Conservation (phyloP, 2,888 invertebrate genomes). For the Atrina japonica region DNA sequence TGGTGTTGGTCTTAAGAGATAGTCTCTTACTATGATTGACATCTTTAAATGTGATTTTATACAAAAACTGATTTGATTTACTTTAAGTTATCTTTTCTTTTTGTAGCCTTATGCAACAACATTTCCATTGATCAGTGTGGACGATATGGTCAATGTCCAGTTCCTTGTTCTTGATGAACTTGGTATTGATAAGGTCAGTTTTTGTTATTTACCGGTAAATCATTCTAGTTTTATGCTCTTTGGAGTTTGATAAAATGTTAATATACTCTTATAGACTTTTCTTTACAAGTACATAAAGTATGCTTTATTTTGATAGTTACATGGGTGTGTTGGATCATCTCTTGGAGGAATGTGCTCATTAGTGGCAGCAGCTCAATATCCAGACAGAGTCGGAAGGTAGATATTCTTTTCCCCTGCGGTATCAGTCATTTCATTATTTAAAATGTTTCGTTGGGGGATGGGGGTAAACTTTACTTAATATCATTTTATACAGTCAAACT, state of each 20-base stretch:
- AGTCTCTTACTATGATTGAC: no score
- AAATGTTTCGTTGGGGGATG: not conserved
- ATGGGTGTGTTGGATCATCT: conserved; percentile 79
- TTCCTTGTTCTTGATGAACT: conserved; percentile 76
- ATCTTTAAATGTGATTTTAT: no score
- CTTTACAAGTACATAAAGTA: not conserved
- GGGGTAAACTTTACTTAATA: not conserved
- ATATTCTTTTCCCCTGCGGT: not conserved
- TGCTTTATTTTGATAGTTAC: conserved; percentile 60
- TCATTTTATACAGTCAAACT: no score
- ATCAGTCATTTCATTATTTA: not conserved
- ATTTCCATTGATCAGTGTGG: conserved; percentile 77
- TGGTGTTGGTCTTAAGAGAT: no score
- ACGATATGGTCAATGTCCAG: conserved; percentile 77
- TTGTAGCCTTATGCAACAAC: conserved; percentile 77
- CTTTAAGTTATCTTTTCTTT: conserved; percentile 5
- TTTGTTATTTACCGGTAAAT: not conserved
- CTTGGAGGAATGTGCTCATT: conserved; percentile 79
- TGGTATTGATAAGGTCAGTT: conserved; percentile 74
- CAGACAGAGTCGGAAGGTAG: conserved; percentile 76
- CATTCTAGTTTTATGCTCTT: no score
- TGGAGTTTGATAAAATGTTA: no score
- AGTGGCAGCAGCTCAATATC: conserved; percentile 68
- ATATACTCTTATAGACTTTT: no score
- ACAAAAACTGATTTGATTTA: no score